Conservation (phyloP, 2,888 invertebrate genomes). For the Odontomyia ornata region DNA sequence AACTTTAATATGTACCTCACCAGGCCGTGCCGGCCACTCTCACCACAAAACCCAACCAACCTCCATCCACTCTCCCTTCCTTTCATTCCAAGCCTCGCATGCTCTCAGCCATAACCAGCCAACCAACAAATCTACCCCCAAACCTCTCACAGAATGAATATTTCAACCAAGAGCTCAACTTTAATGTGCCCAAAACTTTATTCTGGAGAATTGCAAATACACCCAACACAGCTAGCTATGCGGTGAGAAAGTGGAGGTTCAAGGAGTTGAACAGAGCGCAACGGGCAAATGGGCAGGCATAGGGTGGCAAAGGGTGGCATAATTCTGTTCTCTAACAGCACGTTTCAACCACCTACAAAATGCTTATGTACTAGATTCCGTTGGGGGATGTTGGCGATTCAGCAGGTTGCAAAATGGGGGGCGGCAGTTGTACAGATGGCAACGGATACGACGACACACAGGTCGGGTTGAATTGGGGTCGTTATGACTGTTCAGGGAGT, state of each 20-base stretch:
- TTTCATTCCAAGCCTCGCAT: not conserved
- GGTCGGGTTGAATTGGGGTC: conserved; percentile 18
- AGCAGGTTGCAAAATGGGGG: conserved; percentile 20
- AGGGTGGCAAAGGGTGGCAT: not conserved
- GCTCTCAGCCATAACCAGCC: no score
- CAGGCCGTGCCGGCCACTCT: conserved; percentile 25
- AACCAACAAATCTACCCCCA: no score
- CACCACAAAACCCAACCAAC: conserved; percentile 14
- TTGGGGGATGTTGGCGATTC: conserved; percentile 32
- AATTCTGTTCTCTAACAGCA: not conserved
- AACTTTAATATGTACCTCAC: conserved; percentile 47
- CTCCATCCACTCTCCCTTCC: not conserved
- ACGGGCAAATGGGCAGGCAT: not conserved
- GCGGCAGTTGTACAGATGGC: not conserved
- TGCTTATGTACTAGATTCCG: conserved; percentile 43
- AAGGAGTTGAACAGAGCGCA: not conserved
- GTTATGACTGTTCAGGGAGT: conserved; percentile 42
- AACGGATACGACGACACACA: not conserved
- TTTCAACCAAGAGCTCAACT: conserved; percentile 46
- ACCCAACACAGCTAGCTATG: not conserved
- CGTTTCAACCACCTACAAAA: conserved; percentile 31
- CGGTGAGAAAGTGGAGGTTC: conserved; percentile 24
- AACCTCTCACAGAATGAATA: conserved; percentile 11
- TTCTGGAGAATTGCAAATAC: conserved; percentile 47
- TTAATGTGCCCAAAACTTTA: conserved; percentile 50